Evolutionary conservation across 2,797 vertebrate species (phyloP).

Genomic region (Lagocephalus sceleratus): DNA sequence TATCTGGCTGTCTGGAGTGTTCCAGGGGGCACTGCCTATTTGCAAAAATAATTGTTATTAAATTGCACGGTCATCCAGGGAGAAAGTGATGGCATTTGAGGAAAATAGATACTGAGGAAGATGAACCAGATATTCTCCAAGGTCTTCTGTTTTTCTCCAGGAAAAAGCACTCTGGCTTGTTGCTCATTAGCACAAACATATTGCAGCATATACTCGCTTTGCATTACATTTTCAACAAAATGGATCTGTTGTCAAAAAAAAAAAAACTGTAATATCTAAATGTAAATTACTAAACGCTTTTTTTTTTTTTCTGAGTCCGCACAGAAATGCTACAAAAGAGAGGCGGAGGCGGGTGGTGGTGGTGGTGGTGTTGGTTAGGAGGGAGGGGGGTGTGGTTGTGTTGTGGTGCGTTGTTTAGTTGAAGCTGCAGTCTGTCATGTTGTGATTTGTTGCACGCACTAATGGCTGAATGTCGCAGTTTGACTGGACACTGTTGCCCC

Average conservation of each 20-base stretch:
- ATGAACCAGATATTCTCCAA: not conserved
- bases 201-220: conserved; percentile 7
- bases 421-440: conserved; percentile 71
- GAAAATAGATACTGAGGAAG: conserved; percentile 39
- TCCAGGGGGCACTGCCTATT: conserved; percentile 56
- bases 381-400: conserved; percentile 32
- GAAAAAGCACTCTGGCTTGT: not conserved
- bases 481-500: conserved; percentile 58
- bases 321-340: conserved; percentile 21
- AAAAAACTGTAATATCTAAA: conserved; percentile 3
- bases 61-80: conserved; percentile 53
- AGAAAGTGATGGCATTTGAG: conserved; percentile 39
- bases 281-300: conserved; percentile 1
- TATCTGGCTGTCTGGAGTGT: conserved; percentile 56
- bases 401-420: conserved; percentile 67
- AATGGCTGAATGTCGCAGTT: conserved; percentile 68
- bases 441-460: conserved; percentile 74
- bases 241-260: not conserved
- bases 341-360: conserved; percentile 41
- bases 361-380: conserved; percentile 27
- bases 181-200: conserved; percentile 4
- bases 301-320: conserved; percentile 2
- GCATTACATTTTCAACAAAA: too few species aligned
- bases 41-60: conserved; percentile 68
- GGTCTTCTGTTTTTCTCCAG: too few species aligned